Evolutionary conservation across 2,113 vertebrate genomes (phyloP).

Genomic region (Syngnathus scovelli): DNA sequence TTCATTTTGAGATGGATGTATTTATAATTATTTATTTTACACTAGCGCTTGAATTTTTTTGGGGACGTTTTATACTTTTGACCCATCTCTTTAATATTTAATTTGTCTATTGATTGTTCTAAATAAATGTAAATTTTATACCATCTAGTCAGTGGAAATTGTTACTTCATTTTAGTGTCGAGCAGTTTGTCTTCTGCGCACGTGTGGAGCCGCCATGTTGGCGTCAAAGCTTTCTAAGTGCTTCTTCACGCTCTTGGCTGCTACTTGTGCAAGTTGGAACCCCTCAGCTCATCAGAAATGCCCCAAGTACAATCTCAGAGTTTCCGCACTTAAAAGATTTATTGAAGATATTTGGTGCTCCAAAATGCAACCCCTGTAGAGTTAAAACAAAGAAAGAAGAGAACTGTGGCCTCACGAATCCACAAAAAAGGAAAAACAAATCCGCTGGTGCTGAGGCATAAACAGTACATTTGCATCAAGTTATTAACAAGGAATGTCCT

Average conservation of each 20-base stretch:
- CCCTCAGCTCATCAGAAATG: too few relatives aligned
- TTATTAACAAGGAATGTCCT: background rate
- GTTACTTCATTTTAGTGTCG: background rate
- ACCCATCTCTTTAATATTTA: too few relatives aligned
- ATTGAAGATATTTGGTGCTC: background rate
- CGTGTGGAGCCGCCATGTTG: too few relatives aligned
- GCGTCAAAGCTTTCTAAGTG: too few relatives aligned
- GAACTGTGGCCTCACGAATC: background rate
- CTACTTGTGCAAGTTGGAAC: too few relatives aligned
- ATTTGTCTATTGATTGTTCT: too few relatives aligned
- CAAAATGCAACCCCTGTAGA: background rate
- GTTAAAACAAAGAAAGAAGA: background rate
- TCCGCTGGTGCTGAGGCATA: background rate
- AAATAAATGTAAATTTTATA: too few relatives aligned
- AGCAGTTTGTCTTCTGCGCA: background rate
- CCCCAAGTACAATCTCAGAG: background rate
- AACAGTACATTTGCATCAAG: background rate
- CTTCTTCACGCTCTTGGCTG: too few relatives aligned
- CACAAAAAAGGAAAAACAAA: background rate
- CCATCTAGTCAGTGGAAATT: background rate
- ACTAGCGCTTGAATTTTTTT: too few relatives aligned
- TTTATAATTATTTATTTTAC: too few relatives aligned
- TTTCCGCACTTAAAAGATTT: background rate
- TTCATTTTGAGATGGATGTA: too few relatives aligned
- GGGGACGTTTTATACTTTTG: too few relatives aligned